Evolutionary conservation across 2,113 vertebrate species (phyloP).

Genomic region (Gambusia holbrooki): DNA sequence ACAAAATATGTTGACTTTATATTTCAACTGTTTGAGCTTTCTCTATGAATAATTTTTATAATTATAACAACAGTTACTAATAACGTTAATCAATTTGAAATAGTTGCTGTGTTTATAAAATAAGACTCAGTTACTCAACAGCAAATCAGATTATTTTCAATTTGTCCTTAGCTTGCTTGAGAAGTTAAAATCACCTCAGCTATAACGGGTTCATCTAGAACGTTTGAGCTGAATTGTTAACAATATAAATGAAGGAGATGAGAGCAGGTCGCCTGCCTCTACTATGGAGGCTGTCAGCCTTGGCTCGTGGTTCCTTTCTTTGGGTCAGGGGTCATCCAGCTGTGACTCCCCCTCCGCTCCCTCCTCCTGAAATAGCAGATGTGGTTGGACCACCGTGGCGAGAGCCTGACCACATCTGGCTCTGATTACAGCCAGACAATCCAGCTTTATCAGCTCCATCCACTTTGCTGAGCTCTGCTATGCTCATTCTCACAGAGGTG

Average conservation of each 20-base stretch:
- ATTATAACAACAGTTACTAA: neutral
- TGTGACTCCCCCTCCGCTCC: slow-evolving; percentile 68
- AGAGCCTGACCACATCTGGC: slow-evolving; percentile 81
- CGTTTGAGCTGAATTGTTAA: slow-evolving; percentile 50
- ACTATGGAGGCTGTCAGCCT: slow-evolving; percentile 76
- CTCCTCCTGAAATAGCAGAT: slow-evolving; percentile 74
- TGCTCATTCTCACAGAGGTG: slow-evolving; percentile 69
- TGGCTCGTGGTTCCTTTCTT: slow-evolving; percentile 78
- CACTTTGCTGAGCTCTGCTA: slow-evolving; percentile 69
- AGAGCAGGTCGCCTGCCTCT: slow-evolving; percentile 69
- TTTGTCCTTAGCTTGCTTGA: neutral
- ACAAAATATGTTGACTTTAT: neutral
- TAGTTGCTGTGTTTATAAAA: neutral
- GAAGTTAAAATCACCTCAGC: neutral
- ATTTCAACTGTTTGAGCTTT: too few species aligned
- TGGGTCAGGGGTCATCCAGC: slow-evolving; percentile 81
- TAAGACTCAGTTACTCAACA: neutral
- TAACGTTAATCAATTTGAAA: neutral
- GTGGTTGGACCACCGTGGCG: slow-evolving; percentile 79
- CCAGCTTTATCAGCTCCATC: slow-evolving; percentile 80
- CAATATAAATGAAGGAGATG: slow-evolving; percentile 57
- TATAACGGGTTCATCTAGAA: slow-evolving; percentile 4
- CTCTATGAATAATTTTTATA: too few species aligned
- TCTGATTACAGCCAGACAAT: slow-evolving; percentile 82
- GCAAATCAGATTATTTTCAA: neutral